A percentile compares a stretch with the other conserved stretches of the same genome.
These are phyloP conservation scores for Puntigrus tetrazona DNA, from an alignment of 2,113 vertebrate genomes.

Conservation along the genomic window DNA sequence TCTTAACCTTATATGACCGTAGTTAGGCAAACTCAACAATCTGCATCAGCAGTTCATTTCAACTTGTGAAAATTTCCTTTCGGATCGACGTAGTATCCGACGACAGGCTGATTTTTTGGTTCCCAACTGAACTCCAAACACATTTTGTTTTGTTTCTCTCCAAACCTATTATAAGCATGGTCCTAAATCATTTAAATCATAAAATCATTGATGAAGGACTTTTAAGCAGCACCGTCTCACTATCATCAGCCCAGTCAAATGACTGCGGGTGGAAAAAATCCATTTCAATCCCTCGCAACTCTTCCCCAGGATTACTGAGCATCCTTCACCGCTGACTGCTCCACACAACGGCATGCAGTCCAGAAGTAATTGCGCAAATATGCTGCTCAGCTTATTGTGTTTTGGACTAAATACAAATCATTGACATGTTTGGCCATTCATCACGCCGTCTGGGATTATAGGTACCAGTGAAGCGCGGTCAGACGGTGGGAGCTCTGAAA, in stretches of 20 bases:
- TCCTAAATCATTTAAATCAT: constrained; percentile 49
- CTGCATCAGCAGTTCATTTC: constrained; percentile 21
- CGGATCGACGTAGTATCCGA: neutral
- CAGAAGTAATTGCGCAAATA: constrained; percentile 39
- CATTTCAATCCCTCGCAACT: constrained; percentile 73
- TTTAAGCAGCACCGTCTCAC: constrained; percentile 67
- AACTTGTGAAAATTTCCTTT: neutral
- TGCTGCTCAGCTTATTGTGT: constrained; percentile 52
- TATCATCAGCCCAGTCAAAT: constrained; percentile 66
- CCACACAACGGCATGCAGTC: constrained; percentile 52
- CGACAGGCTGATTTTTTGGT: neutral
- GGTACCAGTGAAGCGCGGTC: neutral
- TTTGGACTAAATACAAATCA: constrained; percentile 53
- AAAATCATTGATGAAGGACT: constrained; percentile 71
- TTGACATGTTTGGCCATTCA: constrained; percentile 44
- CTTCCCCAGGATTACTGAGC: constrained; percentile 66
- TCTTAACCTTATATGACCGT: neutral
- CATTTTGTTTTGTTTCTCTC: constrained; percentile 63
- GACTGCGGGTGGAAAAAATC: constrained; percentile 66
- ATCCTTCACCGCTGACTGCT: constrained; percentile 65
- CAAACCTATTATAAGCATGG: constrained; percentile 67
- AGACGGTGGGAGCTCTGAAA: constrained; percentile 27
- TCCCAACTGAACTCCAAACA: constrained; percentile 41
- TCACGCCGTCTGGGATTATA: constrained; percentile 41
- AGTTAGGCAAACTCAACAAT: neutral